Conservation (phyloP, 2,797 vertebrate genomes). For the Vultur gryphus region DNA sequence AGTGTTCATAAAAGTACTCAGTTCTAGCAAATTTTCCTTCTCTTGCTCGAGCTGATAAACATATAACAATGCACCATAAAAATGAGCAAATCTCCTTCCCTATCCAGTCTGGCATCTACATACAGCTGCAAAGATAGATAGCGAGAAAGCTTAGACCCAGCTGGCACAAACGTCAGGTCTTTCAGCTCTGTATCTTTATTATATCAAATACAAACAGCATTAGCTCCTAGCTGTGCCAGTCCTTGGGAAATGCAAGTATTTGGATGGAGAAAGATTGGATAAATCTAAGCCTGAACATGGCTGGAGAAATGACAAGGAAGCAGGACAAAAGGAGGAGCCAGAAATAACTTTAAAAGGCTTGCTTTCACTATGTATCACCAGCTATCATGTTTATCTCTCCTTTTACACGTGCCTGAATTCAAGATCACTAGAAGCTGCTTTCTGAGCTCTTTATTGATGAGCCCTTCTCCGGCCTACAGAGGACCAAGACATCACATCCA, state of each 20-base stretch:
- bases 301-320: background rate
- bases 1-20: background rate
- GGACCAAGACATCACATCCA: background rate
- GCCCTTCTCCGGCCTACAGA: background rate
- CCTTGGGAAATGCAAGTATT: background rate
- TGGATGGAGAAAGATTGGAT: background rate
- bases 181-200: slow-evolving; percentile 42
- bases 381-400: background rate
- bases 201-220: slow-evolving; percentile 32
- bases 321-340: background rate
- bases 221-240: background rate
- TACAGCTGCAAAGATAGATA: slow-evolving; percentile 52
- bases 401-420: background rate
- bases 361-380: background rate
- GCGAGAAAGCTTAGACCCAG: background rate
- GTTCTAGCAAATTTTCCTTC: background rate
- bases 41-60: slow-evolving; percentile 32
- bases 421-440: background rate
- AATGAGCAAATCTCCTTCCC: background rate
- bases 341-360: background rate
- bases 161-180: slow-evolving; percentile 27
- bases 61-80: slow-evolving; percentile 5
- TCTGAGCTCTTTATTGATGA: background rate
- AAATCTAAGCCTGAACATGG: background rate
- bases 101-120: slow-evolving; percentile 13